These are phyloP conservation scores for Atherinosoma microstoma DNA, from an alignment of 2,797 vertebrate genomes.

Conservation along the genomic window DNA sequence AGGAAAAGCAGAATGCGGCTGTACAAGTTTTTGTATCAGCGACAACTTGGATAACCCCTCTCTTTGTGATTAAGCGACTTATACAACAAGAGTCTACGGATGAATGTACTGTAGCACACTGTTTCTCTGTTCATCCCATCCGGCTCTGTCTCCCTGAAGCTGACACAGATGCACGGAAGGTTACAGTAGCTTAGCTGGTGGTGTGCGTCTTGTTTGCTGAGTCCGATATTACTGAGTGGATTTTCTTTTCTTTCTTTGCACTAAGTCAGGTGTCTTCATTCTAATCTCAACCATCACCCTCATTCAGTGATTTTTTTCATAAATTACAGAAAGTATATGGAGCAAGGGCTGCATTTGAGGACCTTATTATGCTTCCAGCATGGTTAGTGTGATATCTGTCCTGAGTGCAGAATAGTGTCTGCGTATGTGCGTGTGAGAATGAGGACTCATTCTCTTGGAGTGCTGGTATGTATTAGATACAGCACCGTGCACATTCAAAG, in stretches of 20 bases:
- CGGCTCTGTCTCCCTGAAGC: constrained; percentile 21
- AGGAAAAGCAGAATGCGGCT: constrained; percentile 65
- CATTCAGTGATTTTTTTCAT: constrained; percentile 13
- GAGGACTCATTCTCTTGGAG: constrained; percentile 20
- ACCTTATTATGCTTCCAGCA: constrained; percentile 29
- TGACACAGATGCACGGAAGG: constrained; percentile 46
- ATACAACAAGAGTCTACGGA: constrained; percentile 18
- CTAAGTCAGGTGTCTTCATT: neutral
- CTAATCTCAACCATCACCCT: constrained; percentile 2
- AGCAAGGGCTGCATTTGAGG: neutral
- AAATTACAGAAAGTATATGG: constrained; percentile 2
- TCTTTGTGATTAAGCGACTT: constrained; percentile 18
- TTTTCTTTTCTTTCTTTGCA: constrained; percentile 2
- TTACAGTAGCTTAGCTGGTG: constrained; percentile 34
- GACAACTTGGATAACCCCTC: constrained; percentile 56
- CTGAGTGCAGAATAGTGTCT: constrained; percentile 9
- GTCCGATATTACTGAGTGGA: constrained; percentile 36
- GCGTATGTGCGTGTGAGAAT: constrained; percentile 14
- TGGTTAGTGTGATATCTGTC: constrained; percentile 35
- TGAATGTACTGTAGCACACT: constrained; percentile 19
- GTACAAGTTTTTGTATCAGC: constrained; percentile 65
- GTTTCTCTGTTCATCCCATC: constrained; percentile 8
- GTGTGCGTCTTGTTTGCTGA: constrained; percentile 37
- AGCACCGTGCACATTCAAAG: constrained; percentile 40
- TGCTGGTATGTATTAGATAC: constrained; percentile 21